Percentiles rank a stretch among this genome's conserved stretches.
These are phyloP conservation scores for Trachelus stipa DNA, from an alignment of 2,888 invertebrate genomes.

Conservation along the genomic window DNA sequence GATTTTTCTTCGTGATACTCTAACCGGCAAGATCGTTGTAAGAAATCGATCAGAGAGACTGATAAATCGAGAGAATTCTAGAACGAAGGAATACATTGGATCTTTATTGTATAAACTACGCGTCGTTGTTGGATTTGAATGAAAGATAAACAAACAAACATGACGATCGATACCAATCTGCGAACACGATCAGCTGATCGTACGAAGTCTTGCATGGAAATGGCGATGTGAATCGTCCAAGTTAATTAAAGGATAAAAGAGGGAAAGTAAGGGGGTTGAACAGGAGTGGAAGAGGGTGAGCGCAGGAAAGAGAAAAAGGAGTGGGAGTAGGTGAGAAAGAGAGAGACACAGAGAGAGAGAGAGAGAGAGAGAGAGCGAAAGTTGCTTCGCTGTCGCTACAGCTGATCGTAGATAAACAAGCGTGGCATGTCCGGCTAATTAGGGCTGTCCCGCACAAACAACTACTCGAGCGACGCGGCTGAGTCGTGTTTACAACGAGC, in stretches of 20 bases:
- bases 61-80: neutral
- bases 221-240: constrained; percentile 1
- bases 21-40: neutral
- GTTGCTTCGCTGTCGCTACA: constrained; percentile 18
- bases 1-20: neutral
- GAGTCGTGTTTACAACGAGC: constrained; percentile 5
- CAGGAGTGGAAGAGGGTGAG: constrained; percentile 5
- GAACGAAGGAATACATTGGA: neutral
- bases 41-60: neutral
- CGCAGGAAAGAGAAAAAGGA: neutral
- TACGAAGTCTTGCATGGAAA: neutral
- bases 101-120: neutral
- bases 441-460: constrained; percentile 9
- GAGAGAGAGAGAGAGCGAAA: constrained; percentile 11
- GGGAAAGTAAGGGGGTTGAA: constrained; percentile 3
- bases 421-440: constrained; percentile 30
- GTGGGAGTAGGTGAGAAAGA: constrained; percentile 1
- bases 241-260: neutral
- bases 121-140: neutral
- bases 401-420: constrained; percentile 42
- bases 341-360: constrained; percentile 10
- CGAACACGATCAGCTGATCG: neutral
- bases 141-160: neutral
- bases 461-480: neutral
- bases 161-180: neutral